Evolutionary conservation across 1,140 invertebrate genomes (phyloP).

Genomic region (Plodia interpunctella): DNA sequence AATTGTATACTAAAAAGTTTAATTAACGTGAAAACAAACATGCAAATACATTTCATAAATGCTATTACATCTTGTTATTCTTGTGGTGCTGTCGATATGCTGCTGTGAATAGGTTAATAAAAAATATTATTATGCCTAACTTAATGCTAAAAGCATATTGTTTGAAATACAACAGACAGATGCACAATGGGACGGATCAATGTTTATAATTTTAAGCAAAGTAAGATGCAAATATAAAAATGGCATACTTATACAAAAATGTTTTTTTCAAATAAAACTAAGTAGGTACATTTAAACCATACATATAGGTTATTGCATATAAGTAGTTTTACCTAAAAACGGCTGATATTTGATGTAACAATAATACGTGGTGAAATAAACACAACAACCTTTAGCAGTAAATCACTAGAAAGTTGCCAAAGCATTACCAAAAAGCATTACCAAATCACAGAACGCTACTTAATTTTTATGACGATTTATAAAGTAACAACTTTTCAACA

Average conservation of each 20-base stretch:
- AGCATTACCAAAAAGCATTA: slow-evolving; percentile 58
- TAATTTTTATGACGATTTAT: slow-evolving; percentile 28
- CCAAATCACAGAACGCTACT: slow-evolving; percentile 63
- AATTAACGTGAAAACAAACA: slow-evolving; percentile 66
- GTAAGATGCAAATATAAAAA: background rate
- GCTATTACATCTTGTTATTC: slow-evolving; percentile 58
- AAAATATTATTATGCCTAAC: slow-evolving; percentile 42
- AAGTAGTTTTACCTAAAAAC: too few species aligned
- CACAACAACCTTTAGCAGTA: slow-evolving; percentile 36
- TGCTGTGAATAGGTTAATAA: slow-evolving; percentile 63
- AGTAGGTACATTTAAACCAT: too few species aligned
- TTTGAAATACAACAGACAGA: slow-evolving; percentile 24
- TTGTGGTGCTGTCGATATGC: slow-evolving; percentile 59
- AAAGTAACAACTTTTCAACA: slow-evolving; percentile 28
- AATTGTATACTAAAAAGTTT: slow-evolving; percentile 40
- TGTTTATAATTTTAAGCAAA: slow-evolving; percentile 10
- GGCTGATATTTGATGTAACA: background rate
- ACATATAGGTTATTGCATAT: too few species aligned
- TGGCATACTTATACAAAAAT: background rate
- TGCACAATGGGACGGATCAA: slow-evolving; percentile 29
- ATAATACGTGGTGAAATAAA: background rate
- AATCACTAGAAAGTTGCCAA: slow-evolving; percentile 57
- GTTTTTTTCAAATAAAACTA: too few species aligned
- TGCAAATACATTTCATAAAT: slow-evolving; percentile 69
- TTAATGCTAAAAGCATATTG: slow-evolving; percentile 35